These are phyloP conservation scores for Pangasius macronema DNA, from an alignment of 2,797 vertebrate genomes.

Conservation along the genomic window DNA sequence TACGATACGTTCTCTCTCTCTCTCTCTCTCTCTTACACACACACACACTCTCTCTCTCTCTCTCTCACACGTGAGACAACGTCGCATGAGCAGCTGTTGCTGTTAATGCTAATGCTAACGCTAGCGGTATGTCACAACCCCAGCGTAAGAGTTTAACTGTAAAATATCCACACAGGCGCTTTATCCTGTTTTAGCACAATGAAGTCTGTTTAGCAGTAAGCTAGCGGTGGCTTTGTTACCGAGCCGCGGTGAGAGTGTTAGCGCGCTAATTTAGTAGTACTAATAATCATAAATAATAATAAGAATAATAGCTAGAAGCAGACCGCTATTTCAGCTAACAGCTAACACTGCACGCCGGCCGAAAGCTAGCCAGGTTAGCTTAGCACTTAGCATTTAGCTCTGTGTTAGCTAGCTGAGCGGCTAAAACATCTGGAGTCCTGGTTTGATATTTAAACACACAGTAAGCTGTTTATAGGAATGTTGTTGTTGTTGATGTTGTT, in stretches of 20 bases:
- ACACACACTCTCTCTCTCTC: too few species aligned
- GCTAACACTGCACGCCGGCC: background rate
- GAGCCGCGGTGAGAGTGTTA: background rate
- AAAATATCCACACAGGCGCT: rapidly evolving
- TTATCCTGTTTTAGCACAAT: background rate
- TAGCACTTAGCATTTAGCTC: background rate
- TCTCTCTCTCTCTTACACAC: too few species aligned
- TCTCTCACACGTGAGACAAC: background rate
- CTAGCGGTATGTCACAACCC: background rate
- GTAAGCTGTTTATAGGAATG: too few species aligned
- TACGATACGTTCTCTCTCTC: too few species aligned
- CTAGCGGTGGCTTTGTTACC: too few species aligned
- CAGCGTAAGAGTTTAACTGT: background rate
- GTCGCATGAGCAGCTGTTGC: background rate
- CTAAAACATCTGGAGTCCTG: background rate
- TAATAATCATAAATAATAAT: background rate
- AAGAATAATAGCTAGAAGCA: background rate
- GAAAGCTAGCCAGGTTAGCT: background rate
- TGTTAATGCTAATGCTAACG: conserved; percentile 6
- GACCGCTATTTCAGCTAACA: background rate
- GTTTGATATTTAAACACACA: background rate
- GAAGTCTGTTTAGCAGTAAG: background rate
- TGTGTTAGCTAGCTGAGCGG: background rate
- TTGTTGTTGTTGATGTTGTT: background rate
- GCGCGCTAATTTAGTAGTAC: background rate